A percentile compares a stretch with the other conserved stretches of the same genome.
These are phyloP conservation scores for Malacoraja senta DNA, from an alignment of 2,797 vertebrate species.

Conservation along the genomic window DNA sequence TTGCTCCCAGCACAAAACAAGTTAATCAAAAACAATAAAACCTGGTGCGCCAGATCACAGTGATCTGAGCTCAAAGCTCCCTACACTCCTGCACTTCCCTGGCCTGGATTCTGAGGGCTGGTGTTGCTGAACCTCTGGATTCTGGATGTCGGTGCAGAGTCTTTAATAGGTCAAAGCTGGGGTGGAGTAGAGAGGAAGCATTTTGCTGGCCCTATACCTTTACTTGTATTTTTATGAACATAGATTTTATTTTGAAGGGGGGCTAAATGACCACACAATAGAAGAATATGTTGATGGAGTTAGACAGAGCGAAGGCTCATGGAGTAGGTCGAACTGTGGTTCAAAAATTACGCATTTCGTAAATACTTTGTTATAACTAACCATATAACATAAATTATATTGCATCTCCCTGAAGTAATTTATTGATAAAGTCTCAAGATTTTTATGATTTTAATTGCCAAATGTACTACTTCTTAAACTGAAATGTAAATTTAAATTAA, in stretches of 20 bases:
- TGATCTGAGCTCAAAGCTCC: too few species aligned
- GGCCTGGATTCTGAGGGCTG: too few species aligned
- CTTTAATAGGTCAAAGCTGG: too few species aligned
- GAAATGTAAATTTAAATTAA: conserved; percentile 49
- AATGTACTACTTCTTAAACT: conserved; percentile 54
- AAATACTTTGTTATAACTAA: neutral
- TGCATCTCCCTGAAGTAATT: neutral
- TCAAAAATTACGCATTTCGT: neutral
- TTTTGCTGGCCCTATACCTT: too few species aligned
- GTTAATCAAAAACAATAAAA: neutral
- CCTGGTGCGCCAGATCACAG: neutral
- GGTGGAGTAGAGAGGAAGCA: too few species aligned
- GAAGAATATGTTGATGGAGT: neutral
- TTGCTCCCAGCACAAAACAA: neutral
- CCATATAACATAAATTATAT: neutral
- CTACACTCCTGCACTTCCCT: too few species aligned
- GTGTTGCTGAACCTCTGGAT: too few species aligned
- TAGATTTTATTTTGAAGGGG: too few species aligned
- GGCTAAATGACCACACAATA: neutral
- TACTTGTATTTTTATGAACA: too few species aligned
- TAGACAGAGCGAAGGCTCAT: neutral
- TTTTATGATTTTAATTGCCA: conserved; percentile 43
- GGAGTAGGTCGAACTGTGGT: too few species aligned
- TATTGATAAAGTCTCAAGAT: conserved; percentile 44
- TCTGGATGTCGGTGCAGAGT: too few species aligned